Evolutionary conservation across 2,797 vertebrate species (phyloP).

Genomic region (Dermochelys coriacea): DNA sequence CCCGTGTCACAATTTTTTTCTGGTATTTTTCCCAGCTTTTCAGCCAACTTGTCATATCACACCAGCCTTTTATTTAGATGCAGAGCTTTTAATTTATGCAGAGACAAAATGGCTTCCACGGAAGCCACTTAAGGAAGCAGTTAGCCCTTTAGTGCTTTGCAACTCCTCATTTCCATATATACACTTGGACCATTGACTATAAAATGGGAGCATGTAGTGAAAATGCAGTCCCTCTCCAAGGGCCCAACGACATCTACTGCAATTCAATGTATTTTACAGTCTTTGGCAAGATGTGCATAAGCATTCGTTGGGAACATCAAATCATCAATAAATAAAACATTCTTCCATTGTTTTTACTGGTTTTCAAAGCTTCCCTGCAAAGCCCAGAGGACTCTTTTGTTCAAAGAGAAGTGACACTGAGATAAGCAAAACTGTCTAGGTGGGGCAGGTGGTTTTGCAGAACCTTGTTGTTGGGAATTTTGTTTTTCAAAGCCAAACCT

Average conservation of each 20-base stretch:
- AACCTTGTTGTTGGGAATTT: background rate
- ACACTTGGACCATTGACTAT: background rate
- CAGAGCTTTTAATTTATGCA: slow-evolving; percentile 5
- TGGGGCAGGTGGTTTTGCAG: background rate
- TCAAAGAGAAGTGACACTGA: background rate
- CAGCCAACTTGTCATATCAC: background rate
- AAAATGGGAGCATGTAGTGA: slow-evolving; percentile 62
- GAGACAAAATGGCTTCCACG: background rate
- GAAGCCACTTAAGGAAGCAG: background rate
- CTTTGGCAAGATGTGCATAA: background rate
- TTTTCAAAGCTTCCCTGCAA: background rate
- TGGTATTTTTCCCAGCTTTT: background rate
- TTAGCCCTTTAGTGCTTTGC: background rate
- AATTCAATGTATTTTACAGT: background rate
- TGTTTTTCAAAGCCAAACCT: background rate
- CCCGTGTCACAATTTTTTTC: background rate
- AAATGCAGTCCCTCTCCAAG: slow-evolving; percentile 74
- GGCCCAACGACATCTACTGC: slow-evolving; percentile 8
- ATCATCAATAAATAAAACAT: background rate
- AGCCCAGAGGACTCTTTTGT: background rate
- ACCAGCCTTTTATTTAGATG: slow-evolving; percentile 15
- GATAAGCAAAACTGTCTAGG: background rate
- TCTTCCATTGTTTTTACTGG: background rate
- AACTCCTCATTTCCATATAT: background rate
- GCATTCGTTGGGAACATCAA: background rate